A percentile compares a stretch with the other conserved stretches of the same genome.
Conservation (phyloP, 1,140 invertebrate genomes). For the Drosophila busckii region DNA sequence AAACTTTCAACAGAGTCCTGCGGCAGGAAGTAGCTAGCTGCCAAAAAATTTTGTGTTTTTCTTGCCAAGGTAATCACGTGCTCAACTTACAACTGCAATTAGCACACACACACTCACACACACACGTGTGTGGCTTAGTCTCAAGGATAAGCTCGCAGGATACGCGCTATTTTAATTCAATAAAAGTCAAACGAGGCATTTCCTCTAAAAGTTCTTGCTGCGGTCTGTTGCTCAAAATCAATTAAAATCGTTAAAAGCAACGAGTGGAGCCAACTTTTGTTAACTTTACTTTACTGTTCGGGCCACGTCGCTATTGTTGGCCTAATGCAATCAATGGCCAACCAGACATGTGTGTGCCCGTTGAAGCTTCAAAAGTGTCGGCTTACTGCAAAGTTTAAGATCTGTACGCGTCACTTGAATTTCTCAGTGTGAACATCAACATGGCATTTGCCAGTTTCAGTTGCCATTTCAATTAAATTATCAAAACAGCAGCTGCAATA, state of each 20-base stretch:
- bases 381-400: slow-evolving; percentile 18
- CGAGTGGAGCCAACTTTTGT: slow-evolving; percentile 29
- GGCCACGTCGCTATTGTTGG: slow-evolving; percentile 34
- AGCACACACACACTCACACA: too few species aligned
- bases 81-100: slow-evolving; percentile 58
- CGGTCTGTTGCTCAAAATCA: slow-evolving; percentile 66
- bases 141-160: background rate
- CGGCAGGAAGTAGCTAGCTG: slow-evolving; percentile 50
- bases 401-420: too few species aligned
- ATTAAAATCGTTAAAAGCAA: slow-evolving; percentile 55
- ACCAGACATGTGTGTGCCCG: slow-evolving; percentile 4
- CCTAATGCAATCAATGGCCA: slow-evolving; percentile 62
- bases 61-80: slow-evolving; percentile 58
- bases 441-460: slow-evolving; percentile 39
- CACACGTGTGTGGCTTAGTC: too few species aligned
- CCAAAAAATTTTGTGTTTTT: slow-evolving; percentile 36
- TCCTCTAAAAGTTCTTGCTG: slow-evolving; percentile 43
- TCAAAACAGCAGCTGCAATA: slow-evolving; percentile 53
- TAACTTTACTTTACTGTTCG: slow-evolving; percentile 26
- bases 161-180: slow-evolving; percentile 68
- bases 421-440: slow-evolving; percentile 47
- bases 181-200: slow-evolving; percentile 67
- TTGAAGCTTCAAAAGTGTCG: background rate
- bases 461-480: slow-evolving; percentile 73
- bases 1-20: slow-evolving; percentile 33